Evolutionary conservation across 2,797 vertebrate species (phyloP), one percentile per base, ranked within the genome.

Genomic region (Smutsia gigantea): DNA sequence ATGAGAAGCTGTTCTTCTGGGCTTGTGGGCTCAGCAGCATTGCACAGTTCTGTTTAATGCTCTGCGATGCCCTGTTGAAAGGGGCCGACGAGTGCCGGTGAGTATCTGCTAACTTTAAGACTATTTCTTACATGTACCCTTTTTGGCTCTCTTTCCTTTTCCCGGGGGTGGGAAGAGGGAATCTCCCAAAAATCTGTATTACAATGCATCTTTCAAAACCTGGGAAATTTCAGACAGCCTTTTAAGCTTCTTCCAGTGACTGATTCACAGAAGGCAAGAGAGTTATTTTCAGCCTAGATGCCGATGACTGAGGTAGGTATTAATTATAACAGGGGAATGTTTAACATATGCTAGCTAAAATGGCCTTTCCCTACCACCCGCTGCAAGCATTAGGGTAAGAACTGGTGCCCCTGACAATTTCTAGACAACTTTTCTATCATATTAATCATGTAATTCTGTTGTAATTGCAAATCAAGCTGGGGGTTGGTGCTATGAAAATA

Each of bases 1-100:
- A 98, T 98, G 98, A 98, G 98, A 98, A 98, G 98, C 98, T 98
- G 98, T 95, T 98, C 98, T 96, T 98, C 98, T 97, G 97, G 96
- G 97, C 97, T 99, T 93, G 86, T 64, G 91, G 97, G 34, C 97
- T 97, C 97, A 88, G 93, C 97, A 93, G 97, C 97, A 46, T 94
- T 49, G 53, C 96, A 98, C 97, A 87, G 98, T 97, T 96, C 98
- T 86, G 37, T 94, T 96, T 77, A 49, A 55, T 93, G 94, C 90
- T 94, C 59, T 29, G 19, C 79, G 59, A 96, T 94, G 91, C 97
- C 97, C 98, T 98, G 95, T 59, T 71, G 96, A 94, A 97, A 97
- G 97, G 97, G 98, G 98, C 98, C 97, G 96, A 94, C 98, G 98
- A 98, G 91, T 94, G 98, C 96, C 95, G 98, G 99, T 99, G 97